These are phyloP conservation scores for Drosophila biarmipes DNA, from an alignment of 1,140 invertebrate species.

Conservation along the genomic window DNA sequence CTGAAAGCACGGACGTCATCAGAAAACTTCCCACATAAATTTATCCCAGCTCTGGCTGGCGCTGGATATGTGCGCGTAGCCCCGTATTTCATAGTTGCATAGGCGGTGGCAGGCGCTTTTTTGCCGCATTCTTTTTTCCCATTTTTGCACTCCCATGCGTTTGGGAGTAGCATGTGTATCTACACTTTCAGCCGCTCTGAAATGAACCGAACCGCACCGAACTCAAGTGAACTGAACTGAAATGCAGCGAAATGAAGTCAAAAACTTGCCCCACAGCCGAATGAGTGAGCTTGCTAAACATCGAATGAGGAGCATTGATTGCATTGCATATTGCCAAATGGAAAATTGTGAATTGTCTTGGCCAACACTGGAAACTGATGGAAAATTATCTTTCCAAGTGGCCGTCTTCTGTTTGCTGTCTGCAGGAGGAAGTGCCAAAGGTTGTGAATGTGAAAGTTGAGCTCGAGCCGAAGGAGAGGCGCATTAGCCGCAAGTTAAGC, in stretches of 20 bases:
- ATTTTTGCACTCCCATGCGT: conserved; percentile 34
- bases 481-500: conserved; percentile 53
- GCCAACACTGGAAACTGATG: conserved; percentile 35
- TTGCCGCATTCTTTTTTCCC: conserved; percentile 28
- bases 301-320: conserved; percentile 52
- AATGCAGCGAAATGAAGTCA: conserved; percentile 2
- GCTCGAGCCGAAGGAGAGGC: conserved; percentile 34
- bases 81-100: conserved; percentile 63
- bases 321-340: conserved; percentile 44
- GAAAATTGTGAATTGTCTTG: conserved; percentile 22
- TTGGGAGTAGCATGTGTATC: conserved; percentile 23
- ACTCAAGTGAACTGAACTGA: conserved; percentile 14
- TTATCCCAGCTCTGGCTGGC: conserved; percentile 51
- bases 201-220: conserved; percentile 18
- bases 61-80: conserved; percentile 9
- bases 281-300: conserved; percentile 45
- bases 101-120: conserved; percentile 16
- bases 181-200: conserved; percentile 16
- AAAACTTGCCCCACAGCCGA: conserved; percentile 47
- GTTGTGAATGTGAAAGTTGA: conserved; percentile 76
- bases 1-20: conserved; percentile 39
- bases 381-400: conserved; percentile 11
- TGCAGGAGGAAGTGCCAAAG: conserved; percentile 67
- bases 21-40: conserved; percentile 76
- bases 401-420: no score